Percentiles rank a stretch among this genome's conserved stretches.
These are phyloP conservation scores for Melieria omissa DNA, from an alignment of 2,888 invertebrate genomes.

Conservation along the genomic window DNA sequence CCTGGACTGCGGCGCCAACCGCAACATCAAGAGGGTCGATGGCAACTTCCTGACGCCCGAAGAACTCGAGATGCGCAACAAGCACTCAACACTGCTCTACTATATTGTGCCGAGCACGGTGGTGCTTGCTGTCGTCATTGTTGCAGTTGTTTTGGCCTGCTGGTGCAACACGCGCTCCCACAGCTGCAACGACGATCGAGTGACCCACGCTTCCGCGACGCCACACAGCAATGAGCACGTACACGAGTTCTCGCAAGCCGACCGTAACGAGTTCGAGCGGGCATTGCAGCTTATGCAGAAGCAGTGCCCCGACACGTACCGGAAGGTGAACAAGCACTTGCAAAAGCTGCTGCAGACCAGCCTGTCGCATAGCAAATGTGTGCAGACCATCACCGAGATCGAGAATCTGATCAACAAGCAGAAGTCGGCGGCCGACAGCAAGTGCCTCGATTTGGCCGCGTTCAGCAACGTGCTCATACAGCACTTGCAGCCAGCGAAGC, in stretches of 20 bases:
- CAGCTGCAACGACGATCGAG: constrained; percentile 10
- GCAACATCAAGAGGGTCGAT: constrained; percentile 53
- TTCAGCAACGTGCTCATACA: constrained; percentile 57
- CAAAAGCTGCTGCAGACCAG: constrained; percentile 51
- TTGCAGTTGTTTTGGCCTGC: constrained; percentile 34
- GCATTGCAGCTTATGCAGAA: constrained; percentile 53
- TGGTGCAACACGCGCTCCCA: not conserved
- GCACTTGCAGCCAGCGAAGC: constrained; percentile 50
- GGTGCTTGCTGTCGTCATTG: constrained; percentile 36
- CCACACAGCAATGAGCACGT: constrained; percentile 39
- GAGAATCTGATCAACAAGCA: constrained; percentile 52
- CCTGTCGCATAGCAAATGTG: constrained; percentile 55
- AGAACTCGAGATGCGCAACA: constrained; percentile 50
- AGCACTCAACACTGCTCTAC: constrained; percentile 37
- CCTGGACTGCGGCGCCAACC: constrained; percentile 56
- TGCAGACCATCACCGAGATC: constrained; percentile 55
- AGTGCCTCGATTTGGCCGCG: constrained; percentile 51
- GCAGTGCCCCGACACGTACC: constrained; percentile 57
- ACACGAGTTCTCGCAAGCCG: constrained; percentile 54
- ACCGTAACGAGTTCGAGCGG: constrained; percentile 54
- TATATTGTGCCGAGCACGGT: constrained; percentile 17
- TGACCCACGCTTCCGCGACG: not conserved
- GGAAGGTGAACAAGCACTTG: constrained; percentile 51
- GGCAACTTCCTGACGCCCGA: constrained; percentile 58
- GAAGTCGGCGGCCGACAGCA: constrained; percentile 45